Evolutionary conservation across 2,888 invertebrate genomes (phyloP).

Genomic region (Heterodera filipjevi): DNA sequence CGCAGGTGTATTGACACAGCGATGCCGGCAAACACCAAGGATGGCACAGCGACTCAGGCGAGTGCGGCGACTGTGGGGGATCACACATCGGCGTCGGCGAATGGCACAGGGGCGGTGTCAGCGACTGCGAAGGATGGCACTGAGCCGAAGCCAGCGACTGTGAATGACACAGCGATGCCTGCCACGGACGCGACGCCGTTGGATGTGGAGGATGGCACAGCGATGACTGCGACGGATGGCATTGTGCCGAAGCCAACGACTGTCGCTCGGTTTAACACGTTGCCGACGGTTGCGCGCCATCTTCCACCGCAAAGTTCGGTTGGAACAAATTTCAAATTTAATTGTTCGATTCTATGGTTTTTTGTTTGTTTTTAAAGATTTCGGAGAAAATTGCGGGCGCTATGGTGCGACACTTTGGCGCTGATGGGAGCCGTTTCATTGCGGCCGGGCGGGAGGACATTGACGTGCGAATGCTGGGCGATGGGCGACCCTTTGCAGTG

Average conservation of each 20-base stretch:
- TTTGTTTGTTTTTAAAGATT: slow-evolving; percentile 45
- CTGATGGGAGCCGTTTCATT: slow-evolving; percentile 52
- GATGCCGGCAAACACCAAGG: no score
- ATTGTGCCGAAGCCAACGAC: neutral
- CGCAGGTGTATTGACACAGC: no score
- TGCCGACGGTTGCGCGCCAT: neutral
- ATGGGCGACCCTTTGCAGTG: slow-evolving; percentile 87
- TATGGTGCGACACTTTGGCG: slow-evolving; percentile 48
- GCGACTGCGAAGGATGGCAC: no score
- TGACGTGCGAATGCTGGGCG: slow-evolving; percentile 84
- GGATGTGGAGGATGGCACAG: neutral
- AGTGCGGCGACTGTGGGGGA: no score
- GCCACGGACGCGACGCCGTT: neutral
- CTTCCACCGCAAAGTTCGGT: slow-evolving; percentile 23
- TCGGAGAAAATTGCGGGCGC: slow-evolving; percentile 56
- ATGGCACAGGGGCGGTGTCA: no score
- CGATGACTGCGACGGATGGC: neutral
- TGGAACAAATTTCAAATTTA: slow-evolving; percentile 34
- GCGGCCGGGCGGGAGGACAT: slow-evolving; percentile 81
- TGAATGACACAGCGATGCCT: no score
- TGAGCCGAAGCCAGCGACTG: no score
- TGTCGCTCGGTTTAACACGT: neutral
- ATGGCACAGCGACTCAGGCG: neutral
- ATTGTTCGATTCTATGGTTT: neutral
- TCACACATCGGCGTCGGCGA: no score